phyloP scores from a whole-genome alignment of 2,113 vertebrate species.

The Mobula hypostoma region DNA sequence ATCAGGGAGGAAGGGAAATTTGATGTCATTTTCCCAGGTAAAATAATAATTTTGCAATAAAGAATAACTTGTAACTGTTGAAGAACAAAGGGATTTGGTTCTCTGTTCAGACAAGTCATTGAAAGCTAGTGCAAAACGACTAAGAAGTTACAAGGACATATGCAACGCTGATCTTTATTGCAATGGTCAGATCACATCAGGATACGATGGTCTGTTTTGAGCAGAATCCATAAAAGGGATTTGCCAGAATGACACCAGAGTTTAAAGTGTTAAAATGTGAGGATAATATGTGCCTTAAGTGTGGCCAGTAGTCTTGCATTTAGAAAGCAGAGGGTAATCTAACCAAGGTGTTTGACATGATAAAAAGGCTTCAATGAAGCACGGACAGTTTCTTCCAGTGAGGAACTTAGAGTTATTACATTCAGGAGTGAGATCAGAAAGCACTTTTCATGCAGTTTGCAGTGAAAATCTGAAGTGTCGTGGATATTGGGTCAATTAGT shows the following conservation, averaged over 20 bases:
- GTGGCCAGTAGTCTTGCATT: no score
- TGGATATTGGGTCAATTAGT: background rate
- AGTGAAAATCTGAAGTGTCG: background rate
- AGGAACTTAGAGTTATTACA: background rate
- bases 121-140: background rate
- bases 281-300: no score
- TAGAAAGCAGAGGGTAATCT: background rate
- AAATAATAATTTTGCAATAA: background rate
- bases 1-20: no score
- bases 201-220: background rate
- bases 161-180: background rate
- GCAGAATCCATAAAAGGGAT: background rate
- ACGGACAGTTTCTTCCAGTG: background rate
- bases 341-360: background rate
- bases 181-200: background rate
- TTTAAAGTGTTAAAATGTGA: background rate
- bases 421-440: background rate
- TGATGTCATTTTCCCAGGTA: no score
- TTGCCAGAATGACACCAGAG: background rate
- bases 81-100: background rate
- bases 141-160: background rate
- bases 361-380: background rate
- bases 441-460: background rate
- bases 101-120: background rate
- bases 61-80: background rate